These are phyloP conservation scores for Megaceryle torquata DNA, from an alignment of 2,113 vertebrate genomes.

Conservation along the genomic window DNA sequence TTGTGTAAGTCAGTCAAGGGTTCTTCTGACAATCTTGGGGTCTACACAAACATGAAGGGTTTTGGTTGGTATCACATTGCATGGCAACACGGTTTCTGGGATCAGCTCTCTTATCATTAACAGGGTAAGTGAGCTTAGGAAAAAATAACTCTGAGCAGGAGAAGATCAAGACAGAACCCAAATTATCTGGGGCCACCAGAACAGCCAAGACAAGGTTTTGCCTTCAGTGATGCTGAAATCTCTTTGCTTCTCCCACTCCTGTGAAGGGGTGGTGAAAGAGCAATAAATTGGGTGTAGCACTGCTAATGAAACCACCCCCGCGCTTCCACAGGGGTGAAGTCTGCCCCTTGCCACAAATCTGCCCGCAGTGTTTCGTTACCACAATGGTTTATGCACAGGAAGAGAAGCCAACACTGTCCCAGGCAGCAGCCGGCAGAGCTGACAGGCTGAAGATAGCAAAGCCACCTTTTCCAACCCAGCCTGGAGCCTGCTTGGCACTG, in stretches of 20 bases:
- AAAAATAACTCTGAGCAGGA: neutral
- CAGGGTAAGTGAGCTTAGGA: neutral
- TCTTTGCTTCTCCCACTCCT: neutral
- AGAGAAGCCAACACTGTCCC: neutral
- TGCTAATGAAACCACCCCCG: rapidly evolving
- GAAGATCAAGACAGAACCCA: neutral
- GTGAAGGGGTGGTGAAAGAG: neutral
- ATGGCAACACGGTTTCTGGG: neutral
- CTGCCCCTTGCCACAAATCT: neutral
- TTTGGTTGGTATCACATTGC: neutral
- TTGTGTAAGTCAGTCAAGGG: neutral
- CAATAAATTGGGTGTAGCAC: too few species aligned
- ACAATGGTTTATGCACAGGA: rapidly evolving
- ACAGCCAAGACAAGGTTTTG: neutral
- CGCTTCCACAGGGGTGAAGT: neutral
- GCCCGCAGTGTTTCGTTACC: neutral
- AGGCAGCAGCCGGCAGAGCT: neutral
- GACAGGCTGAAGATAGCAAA: neutral
- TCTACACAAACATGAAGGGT: rapidly evolving
- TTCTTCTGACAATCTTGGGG: neutral
- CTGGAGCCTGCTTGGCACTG: neutral
- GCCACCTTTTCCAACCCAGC: neutral
- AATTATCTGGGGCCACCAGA: neutral
- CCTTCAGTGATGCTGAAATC: neutral
- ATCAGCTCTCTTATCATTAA: neutral